Conservation (phyloP, 2,888 invertebrate species). For the Luperina testacea region DNA sequence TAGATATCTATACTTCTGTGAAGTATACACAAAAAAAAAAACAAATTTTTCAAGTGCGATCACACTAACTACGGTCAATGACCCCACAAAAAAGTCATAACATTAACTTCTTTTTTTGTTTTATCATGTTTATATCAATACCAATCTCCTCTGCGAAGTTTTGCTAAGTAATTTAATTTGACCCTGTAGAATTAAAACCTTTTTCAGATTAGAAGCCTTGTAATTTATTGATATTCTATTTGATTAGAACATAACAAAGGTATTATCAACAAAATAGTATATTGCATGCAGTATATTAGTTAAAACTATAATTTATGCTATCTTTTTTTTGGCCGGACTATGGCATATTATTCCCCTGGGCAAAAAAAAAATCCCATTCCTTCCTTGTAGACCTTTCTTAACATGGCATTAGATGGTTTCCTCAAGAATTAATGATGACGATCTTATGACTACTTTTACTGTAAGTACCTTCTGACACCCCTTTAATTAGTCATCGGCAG, state of each 20-base stretch:
- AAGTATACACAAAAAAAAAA: too few species aligned
- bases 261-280: not conserved
- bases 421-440: not conserved
- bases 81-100: too few species aligned
- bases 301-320: not conserved
- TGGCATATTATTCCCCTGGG: not conserved
- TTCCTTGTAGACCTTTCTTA: too few species aligned
- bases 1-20: too few species aligned
- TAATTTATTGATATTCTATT: not conserved
- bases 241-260: not conserved
- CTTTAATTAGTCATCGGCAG: not conserved
- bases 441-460: not conserved
- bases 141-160: too few species aligned
- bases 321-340: not conserved
- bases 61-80: too few species aligned
- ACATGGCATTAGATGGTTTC: too few species aligned
- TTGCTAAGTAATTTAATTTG: too few species aligned
- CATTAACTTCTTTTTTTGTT: too few species aligned
- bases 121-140: too few species aligned
- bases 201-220: too few species aligned
- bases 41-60: too few species aligned
- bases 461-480: not conserved
- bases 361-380: not conserved
- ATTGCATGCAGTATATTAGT: not conserved
- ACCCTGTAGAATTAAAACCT: not conserved